These are phyloP conservation scores for Colinus virginianus DNA, from an alignment of 2,113 vertebrate genomes.

Conservation along the genomic window DNA sequence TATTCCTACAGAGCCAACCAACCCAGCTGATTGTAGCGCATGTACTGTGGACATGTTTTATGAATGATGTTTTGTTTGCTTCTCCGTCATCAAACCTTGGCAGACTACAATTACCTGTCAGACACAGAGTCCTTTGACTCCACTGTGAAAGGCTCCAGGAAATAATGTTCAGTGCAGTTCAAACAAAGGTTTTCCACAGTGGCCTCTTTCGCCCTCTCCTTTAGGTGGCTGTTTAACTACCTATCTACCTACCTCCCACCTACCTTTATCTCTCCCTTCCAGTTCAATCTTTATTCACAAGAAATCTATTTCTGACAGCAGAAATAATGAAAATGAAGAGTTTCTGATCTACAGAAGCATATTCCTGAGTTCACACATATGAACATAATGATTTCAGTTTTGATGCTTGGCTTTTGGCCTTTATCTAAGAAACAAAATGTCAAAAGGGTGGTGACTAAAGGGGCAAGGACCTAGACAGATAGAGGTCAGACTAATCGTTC, in stretches of 20 bases:
- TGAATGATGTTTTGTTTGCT: constrained; percentile 17
- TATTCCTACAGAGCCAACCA: background rate
- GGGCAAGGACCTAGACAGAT: constrained; percentile 22
- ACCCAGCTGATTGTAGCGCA: background rate
- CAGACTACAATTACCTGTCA: constrained; percentile 6
- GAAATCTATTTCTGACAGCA: background rate
- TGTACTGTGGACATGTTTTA: constrained; percentile 27
- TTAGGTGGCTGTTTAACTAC: background rate
- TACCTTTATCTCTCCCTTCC: background rate
- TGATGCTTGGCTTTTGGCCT: constrained; percentile 26
- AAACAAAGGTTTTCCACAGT: background rate
- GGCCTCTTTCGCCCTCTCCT: background rate
- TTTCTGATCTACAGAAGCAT: constrained; percentile 27
- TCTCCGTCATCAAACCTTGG: background rate
- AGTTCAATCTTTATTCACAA: background rate
- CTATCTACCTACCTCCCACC: background rate
- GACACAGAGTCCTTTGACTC: background rate
- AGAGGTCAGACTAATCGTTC: constrained; percentile 61
- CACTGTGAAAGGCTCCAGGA: background rate
- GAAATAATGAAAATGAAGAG: constrained; percentile 5
- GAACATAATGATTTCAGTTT: constrained; percentile 56
- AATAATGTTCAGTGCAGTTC: background rate
- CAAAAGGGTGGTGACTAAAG: constrained; percentile 51
- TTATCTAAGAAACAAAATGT: constrained; percentile 11
- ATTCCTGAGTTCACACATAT: constrained; percentile 58